Percentiles rank a stretch among this genome's conserved stretches.
phyloP scores from a whole-genome alignment of 2,113 vertebrate genomes.

The Eulemur rufifrons region DNA sequence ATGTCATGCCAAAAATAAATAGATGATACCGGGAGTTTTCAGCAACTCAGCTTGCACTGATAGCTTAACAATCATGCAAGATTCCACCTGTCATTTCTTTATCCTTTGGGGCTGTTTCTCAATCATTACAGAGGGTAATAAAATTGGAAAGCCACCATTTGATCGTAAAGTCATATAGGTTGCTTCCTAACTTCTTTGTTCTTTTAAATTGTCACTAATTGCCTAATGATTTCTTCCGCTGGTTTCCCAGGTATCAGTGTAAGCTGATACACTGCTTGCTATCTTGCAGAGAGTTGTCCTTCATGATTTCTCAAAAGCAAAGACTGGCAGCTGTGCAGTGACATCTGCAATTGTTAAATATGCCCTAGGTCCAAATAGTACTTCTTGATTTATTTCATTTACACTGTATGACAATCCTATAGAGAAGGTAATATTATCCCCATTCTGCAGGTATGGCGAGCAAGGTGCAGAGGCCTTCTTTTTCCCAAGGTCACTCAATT shows the following conservation, averaged over 20 bases:
- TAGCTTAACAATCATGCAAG: neutral
- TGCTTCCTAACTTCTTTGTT: neutral
- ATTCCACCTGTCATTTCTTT: neutral
- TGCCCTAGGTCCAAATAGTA: neutral
- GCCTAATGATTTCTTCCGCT: neutral
- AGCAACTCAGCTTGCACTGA: neutral
- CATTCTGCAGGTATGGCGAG: neutral
- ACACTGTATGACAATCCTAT: neutral
- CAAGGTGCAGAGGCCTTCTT: neutral
- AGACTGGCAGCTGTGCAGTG: neutral
- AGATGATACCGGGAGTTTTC: neutral
- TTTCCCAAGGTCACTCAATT: neutral
- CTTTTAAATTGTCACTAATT: slow-evolving; percentile 40
- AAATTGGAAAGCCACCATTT: neutral
- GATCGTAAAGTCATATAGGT: neutral
- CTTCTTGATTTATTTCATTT: neutral
- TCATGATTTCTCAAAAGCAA: neutral
- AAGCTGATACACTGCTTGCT: neutral
- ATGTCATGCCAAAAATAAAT: neutral
- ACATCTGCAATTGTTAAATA: neutral
- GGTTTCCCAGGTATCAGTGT: neutral
- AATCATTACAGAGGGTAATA: neutral
- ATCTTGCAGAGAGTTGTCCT: neutral
- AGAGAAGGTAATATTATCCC: neutral
- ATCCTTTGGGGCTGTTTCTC: neutral